Evolutionary conservation across 1,140 invertebrate genomes (phyloP), one percentile per base, ranked within the genome.

Genomic region (Drosophila lini): DNA sequence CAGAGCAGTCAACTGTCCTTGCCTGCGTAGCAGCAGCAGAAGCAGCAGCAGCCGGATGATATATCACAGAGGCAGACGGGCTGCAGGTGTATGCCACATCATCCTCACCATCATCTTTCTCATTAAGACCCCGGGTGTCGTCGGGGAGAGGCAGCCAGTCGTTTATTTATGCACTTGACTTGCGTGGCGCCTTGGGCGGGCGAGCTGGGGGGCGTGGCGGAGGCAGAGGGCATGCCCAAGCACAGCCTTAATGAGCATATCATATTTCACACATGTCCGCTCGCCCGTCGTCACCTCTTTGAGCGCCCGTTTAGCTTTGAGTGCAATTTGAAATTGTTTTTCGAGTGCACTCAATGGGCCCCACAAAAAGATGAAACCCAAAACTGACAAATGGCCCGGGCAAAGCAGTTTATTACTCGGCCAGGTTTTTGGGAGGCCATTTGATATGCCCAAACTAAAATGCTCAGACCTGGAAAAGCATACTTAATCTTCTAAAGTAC

Each of bases 101-200:
- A 76, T 62, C 61, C 59, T 85, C 70, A 79, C 69, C 75, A 81
- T 82, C 79, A 70, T 77, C 60, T 52, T 78, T 63, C 61, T 69
- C 81, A 70, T 71, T 75, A 75, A 44, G 40, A 19, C n/a, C n/a
- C 34, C 57, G 55, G 63, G 45, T 36, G 52, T 55, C 28, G 31
- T n/a, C 31, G 32, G 57, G 32, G 45, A 48, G 53, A 45, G 48
- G 61, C 53, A 52, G 74, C 63, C 57, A 74, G 69, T 44, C 82
- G 67, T 81, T 85, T 85, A 85, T 85, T 85, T 86, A 85, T 88
- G 82, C 82, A 85, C 82, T 88, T 88, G 82, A 88, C 83, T 85
- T 86, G 44, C 68, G 57, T 52, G 48, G 32, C 80, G 42, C 60
- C 48, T 42, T 62, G 55, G 60, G 73, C 61, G 45, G 47, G 32